Conservation (phyloP, 2,888 invertebrate species). For the Coecobrya sp. region DNA sequence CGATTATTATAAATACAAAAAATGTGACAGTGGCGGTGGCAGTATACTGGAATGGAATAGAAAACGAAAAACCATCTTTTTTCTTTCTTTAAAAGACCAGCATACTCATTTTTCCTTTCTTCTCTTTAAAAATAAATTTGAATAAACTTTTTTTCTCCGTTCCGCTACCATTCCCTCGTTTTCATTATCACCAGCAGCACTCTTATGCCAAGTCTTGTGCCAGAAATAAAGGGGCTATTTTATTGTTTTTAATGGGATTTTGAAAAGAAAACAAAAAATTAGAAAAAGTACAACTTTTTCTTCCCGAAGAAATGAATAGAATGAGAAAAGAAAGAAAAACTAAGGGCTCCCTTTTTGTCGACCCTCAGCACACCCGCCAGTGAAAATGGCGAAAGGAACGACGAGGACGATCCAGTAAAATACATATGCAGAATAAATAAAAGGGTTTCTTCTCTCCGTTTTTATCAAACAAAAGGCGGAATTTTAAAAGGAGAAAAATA, state of each 20-base stretch:
- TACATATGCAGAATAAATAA: conserved; percentile 16
- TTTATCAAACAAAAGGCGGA: conserved; percentile 47
- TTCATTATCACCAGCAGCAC: conserved; percentile 45
- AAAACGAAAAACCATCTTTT: neutral
- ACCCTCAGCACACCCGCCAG: conserved; percentile 13
- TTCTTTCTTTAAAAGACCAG: neutral
- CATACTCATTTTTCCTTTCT: neutral
- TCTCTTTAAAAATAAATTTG: neutral
- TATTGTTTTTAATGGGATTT: conserved; percentile 28
- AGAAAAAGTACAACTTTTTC: conserved; percentile 23
- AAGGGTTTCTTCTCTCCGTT: neutral
- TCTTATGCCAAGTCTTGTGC: neutral
- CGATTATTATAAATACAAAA: neutral
- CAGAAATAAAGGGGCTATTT: neutral
- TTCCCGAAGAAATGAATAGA: conserved; percentile 33
- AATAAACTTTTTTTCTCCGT: neutral
- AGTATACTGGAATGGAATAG: neutral
- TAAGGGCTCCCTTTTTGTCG: conserved; percentile 49
- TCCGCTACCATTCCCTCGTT: neutral
- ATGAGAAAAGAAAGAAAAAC: conserved; percentile 39
- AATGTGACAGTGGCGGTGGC: neutral
- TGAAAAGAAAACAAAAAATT: neutral
- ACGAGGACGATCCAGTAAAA: conserved; percentile 1
- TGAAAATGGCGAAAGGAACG: conserved; percentile 42
- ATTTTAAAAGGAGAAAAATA: conserved; percentile 40